Conservation (phyloP, 2,888 invertebrate species). For the Tribolium freemani region DNA sequence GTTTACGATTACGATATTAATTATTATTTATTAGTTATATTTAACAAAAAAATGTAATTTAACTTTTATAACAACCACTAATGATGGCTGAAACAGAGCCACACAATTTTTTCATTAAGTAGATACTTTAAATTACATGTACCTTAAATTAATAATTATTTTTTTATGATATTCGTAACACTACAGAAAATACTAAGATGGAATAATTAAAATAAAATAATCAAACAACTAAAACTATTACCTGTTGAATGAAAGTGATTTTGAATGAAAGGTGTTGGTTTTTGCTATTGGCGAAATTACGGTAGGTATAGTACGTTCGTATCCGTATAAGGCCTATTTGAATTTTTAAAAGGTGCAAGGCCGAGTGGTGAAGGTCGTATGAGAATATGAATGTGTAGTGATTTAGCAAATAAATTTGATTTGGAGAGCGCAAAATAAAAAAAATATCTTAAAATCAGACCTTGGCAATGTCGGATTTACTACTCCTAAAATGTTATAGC, state of each 20-base stretch:
- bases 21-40: too few relatives aligned
- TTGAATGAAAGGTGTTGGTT: conserved; percentile 19
- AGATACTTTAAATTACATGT: too few relatives aligned
- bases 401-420: not conserved
- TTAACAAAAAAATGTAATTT: too few relatives aligned
- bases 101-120: too few relatives aligned
- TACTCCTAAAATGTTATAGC: not conserved
- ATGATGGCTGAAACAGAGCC: too few relatives aligned
- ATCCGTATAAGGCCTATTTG: not conserved
- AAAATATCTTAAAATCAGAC: not conserved
- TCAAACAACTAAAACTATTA: not conserved
- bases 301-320: conserved; percentile 1
- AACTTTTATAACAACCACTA: too few relatives aligned
- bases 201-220: too few relatives aligned
- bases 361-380: conserved; percentile 14
- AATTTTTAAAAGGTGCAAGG: conserved; percentile 22
- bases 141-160: too few relatives aligned
- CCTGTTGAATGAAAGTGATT: conserved; percentile 19
- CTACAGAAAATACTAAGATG: too few relatives aligned
- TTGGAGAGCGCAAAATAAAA: not conserved
- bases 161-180: too few relatives aligned
- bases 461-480: not conserved
- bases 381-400: not conserved
- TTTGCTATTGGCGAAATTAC: not conserved
- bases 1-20: too few relatives aligned